Evolutionary conservation across 2,797 vertebrate genomes (phyloP).

Genomic region (Sebastes melanostomus): DNA sequence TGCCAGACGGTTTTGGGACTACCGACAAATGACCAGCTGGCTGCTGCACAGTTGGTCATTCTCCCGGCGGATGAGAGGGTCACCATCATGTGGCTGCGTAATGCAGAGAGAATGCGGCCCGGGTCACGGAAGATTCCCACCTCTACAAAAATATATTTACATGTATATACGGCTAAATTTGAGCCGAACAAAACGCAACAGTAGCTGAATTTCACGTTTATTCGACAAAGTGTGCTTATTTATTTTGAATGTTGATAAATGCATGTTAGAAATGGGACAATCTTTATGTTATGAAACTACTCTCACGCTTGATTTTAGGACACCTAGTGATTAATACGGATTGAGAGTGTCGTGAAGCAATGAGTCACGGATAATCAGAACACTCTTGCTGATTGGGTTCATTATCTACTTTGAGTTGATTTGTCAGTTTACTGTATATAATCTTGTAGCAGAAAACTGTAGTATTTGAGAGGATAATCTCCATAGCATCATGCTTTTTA

Average conservation of each 20-base stretch:
- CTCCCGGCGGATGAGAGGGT: slow-evolving; percentile 42
- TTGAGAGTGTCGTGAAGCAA: background rate
- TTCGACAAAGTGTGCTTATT: background rate
- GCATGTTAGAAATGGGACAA: background rate
- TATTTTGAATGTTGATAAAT: background rate
- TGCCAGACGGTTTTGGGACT: slow-evolving; percentile 31
- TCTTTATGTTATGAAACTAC: background rate
- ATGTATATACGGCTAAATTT: background rate
- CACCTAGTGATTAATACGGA: background rate
- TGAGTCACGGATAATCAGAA: background rate
- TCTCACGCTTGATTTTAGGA: background rate
- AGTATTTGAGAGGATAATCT: background rate
- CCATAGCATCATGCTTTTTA: background rate
- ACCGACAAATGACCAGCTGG: slow-evolving; percentile 47
- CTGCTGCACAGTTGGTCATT: slow-evolving; percentile 42
- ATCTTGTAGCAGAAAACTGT: background rate
- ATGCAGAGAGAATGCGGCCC: slow-evolving; percentile 19
- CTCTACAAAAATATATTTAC: background rate
- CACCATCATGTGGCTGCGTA: slow-evolving; percentile 28
- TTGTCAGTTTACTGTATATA: background rate
- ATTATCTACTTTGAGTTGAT: background rate
- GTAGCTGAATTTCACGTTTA: background rate
- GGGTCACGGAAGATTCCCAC: background rate
- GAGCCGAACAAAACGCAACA: background rate
- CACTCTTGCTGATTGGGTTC: background rate